phyloP scores from a whole-genome alignment of 2,888 invertebrate species.

The Dexiosoma caninum region DNA sequence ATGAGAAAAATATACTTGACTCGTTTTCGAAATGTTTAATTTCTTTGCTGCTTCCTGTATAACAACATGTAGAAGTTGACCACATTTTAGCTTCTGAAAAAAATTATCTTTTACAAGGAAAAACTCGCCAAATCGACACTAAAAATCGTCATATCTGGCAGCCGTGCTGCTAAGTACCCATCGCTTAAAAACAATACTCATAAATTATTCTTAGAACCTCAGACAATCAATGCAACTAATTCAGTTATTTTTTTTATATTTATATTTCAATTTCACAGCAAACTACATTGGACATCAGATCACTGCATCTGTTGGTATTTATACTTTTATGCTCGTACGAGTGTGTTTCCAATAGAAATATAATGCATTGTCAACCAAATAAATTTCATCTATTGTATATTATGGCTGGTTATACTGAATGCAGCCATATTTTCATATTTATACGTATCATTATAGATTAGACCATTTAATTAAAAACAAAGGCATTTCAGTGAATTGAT shows the following conservation, averaged over 20 bases:
- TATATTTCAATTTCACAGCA: neutral
- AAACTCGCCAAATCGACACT: no score
- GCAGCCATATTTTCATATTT: neutral
- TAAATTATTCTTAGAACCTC: slow-evolving; percentile 27
- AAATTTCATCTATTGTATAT: slow-evolving; percentile 1
- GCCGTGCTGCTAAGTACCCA: no score
- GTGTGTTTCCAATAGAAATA: neutral
- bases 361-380: neutral
- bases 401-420: slow-evolving; percentile 7
- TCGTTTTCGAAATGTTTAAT: no score
- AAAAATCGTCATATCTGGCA: no score
- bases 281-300: neutral
- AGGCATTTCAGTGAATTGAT: neutral
- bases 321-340: no score
- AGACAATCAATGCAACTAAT: slow-evolving; percentile 16
- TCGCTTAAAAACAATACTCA: slow-evolving; percentile 23
- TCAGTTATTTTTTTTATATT: slow-evolving; percentile 31
- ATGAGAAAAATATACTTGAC: no score
- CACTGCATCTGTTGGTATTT: neutral
- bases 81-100: no score
- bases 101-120: no score
- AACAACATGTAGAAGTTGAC: no score
- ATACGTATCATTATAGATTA: neutral
- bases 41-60: no score
- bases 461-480: neutral